Percentiles rank a stretch among this genome's conserved stretches.
Conservation (phyloP, 2,797 vertebrate genomes). For the Zonotrichia albicollis region DNA sequence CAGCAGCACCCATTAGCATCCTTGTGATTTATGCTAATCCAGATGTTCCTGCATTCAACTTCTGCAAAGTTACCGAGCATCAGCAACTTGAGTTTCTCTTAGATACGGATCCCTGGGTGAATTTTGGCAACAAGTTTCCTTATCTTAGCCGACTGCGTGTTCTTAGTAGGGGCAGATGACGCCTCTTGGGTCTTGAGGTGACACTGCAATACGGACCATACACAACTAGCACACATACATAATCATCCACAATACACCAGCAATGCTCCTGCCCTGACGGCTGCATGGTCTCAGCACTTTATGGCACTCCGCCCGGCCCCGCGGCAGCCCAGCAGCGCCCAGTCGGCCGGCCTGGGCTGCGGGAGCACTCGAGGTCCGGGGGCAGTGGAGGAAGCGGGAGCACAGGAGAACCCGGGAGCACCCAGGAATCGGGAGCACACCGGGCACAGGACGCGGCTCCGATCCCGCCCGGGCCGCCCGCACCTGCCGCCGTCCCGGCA, state of each 20-base stretch:
- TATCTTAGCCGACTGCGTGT: accelerated
- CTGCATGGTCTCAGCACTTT: accelerated
- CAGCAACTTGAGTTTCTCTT: not conserved
- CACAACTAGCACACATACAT: accelerated
- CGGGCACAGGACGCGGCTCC: too few species aligned
- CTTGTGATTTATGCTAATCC: not conserved
- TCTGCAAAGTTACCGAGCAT: not conserved
- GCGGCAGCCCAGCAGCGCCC: too few species aligned
- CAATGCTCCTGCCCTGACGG: accelerated
- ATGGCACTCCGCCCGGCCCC: accelerated
- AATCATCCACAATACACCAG: accelerated
- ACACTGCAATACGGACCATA: accelerated
- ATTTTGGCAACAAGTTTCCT: not conserved
- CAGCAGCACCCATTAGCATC: not conserved
- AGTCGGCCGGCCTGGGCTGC: not conserved
- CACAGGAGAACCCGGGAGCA: too few species aligned
- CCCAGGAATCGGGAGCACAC: too few species aligned
- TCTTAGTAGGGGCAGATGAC: not conserved
- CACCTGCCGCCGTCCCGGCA: constrained; percentile 13
- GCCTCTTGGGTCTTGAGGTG: not conserved
- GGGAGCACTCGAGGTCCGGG: too few species aligned
- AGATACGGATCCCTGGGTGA: not conserved
- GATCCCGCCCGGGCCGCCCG: accelerated
- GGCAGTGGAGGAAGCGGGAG: too few species aligned
- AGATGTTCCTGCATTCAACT: not conserved